These are phyloP conservation scores for Hesperia comma DNA, from an alignment of 2,888 invertebrate genomes.

Conservation along the genomic window DNA sequence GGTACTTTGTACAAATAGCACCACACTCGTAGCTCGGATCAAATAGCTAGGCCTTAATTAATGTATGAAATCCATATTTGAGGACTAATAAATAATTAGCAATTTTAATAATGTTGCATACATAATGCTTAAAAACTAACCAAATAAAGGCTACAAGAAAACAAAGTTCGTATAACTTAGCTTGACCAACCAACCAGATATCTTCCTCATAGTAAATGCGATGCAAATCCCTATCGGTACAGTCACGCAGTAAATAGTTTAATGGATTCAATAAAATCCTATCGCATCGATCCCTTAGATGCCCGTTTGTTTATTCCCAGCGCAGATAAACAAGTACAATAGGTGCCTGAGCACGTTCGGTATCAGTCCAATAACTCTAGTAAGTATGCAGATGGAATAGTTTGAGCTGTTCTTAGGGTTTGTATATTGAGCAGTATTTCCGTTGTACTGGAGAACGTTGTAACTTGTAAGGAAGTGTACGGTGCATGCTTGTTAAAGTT, in stretches of 20 bases:
- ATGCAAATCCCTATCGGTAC: not conserved
- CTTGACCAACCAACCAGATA: no score
- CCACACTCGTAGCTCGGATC: no score
- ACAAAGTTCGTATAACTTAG: no score
- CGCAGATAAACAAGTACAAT: constrained; percentile 9
- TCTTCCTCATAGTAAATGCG: no score
- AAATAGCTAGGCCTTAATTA: no score
- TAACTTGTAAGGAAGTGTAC: not conserved
- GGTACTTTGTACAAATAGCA: no score
- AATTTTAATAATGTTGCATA: no score
- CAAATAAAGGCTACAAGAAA: no score
- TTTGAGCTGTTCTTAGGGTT: constrained; percentile 2
- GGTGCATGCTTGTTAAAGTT: no score
- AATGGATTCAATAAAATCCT: constrained; percentile 2
- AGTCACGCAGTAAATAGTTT: not conserved
- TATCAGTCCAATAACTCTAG: constrained; percentile 10
- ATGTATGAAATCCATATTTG: no score
- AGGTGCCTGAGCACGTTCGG: constrained; percentile 4
- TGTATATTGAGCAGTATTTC: not conserved
- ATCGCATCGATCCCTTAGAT: not conserved
- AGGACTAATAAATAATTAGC: no score
- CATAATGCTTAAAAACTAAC: no score
- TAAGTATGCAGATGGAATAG: constrained; percentile 7
- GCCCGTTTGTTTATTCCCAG: constrained; percentile 7
- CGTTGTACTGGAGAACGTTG: not conserved